Evolutionary conservation across 2,888 invertebrate genomes (phyloP).

Genomic region (Melanargia galathea): DNA sequence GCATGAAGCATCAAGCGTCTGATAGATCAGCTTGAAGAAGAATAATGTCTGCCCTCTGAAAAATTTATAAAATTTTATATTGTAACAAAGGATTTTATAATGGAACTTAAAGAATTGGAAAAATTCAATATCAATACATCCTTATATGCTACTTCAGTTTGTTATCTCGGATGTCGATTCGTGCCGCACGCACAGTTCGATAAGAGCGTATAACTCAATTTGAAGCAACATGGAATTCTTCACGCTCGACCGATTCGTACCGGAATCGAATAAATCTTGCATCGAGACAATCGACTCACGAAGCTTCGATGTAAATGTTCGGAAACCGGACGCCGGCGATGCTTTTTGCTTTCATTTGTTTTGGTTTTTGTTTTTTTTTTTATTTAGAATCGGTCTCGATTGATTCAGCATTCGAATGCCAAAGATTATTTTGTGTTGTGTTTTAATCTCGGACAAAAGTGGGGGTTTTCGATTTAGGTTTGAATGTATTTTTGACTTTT

Average conservation of each 20-base stretch:
- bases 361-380: background rate
- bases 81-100: too few relatives aligned
- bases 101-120: too few relatives aligned
- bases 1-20: too few relatives aligned
- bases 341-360: conserved; percentile 25
- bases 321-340: conserved; percentile 44
- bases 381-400: conserved; percentile 10
- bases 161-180: conserved; percentile 28
- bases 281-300: conserved; percentile 27
- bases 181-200: conserved; percentile 32
- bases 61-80: too few relatives aligned
- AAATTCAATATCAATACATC: background rate
- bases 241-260: conserved; percentile 24
- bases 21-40: too few relatives aligned
- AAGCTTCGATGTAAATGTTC: conserved; percentile 47
- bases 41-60: too few relatives aligned
- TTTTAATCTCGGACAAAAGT: background rate
- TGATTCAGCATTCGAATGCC: conserved; percentile 23
- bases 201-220: conserved; percentile 42
- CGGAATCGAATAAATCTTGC: conserved; percentile 25
- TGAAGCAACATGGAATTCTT: conserved; percentile 36
- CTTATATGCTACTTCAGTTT: background rate
- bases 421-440: conserved; percentile 20
- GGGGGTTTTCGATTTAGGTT: background rate
- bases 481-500: background rate